Conservation (phyloP, 2,888 invertebrate species). For the Trachelus stipa region DNA sequence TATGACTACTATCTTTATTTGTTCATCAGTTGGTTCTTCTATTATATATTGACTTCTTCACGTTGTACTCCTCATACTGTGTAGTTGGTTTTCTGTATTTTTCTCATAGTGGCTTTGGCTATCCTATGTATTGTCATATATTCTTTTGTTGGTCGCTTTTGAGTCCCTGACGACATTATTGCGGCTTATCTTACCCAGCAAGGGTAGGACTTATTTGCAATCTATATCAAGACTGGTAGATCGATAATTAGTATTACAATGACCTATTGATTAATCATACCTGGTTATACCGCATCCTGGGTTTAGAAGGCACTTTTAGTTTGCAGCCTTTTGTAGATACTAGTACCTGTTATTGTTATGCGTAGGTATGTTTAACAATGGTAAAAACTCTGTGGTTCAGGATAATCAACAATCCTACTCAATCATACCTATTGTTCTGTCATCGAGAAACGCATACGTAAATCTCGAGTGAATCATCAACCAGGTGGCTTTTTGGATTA, state of each 20-base stretch:
- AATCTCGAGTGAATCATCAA: background rate
- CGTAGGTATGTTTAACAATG: background rate
- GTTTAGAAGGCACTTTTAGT: background rate
- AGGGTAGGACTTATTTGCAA: background rate
- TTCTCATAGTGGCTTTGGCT: background rate
- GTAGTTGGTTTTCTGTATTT: background rate
- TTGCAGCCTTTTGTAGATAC: background rate
- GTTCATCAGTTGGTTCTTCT: background rate
- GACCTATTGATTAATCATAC: background rate
- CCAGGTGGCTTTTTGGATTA: background rate
- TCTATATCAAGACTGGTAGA: background rate
- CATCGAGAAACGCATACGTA: background rate
- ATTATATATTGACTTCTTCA: background rate
- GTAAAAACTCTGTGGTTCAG: background rate
- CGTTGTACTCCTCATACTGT: background rate
- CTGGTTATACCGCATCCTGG: background rate
- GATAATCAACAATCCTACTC: background rate
- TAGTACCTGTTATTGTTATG: background rate
- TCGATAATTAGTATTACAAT: background rate
- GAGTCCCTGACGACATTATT: background rate
- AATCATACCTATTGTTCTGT: background rate
- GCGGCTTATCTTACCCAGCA: background rate
- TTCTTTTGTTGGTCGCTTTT: background rate
- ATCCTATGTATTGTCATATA: background rate
- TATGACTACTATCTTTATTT: background rate